phyloP scores from a whole-genome alignment of 2,113 vertebrate genomes.

The Silurus glanis region DNA sequence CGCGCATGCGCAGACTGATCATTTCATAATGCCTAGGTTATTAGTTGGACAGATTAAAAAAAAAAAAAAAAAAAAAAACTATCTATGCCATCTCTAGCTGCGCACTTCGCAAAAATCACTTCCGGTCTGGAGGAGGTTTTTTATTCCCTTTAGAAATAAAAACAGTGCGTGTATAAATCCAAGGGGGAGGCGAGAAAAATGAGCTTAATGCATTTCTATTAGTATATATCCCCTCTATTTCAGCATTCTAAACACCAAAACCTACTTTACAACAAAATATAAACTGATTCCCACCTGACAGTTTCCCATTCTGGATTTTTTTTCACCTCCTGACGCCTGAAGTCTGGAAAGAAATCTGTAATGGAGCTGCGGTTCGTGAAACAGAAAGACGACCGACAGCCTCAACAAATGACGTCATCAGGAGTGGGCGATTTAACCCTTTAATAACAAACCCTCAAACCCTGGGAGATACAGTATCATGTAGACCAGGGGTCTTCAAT shows the following conservation, averaged over 20 bases:
- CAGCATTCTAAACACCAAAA: background rate
- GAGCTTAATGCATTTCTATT: rapidly evolving
- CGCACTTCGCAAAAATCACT: background rate
- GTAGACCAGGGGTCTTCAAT: too few species aligned
- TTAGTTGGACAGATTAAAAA: too few species aligned
- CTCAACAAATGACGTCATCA: background rate
- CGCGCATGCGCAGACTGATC: background rate
- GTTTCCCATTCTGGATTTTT: constrained; percentile 70
- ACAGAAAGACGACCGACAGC: background rate
- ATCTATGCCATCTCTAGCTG: background rate
- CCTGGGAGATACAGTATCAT: too few species aligned
- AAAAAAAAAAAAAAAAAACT: too few species aligned
- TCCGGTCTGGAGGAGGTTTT: background rate
- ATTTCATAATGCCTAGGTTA: background rate
- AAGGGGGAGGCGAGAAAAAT: background rate
- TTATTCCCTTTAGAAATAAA: background rate
- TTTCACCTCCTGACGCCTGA: background rate
- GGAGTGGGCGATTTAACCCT: constrained; percentile 4
- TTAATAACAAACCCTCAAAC: background rate
- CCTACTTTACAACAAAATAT: background rate
- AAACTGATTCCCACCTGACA: constrained; percentile 65
- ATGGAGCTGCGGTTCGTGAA: background rate
- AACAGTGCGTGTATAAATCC: background rate
- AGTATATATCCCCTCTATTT: background rate
- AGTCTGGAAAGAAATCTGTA: background rate